Percentiles rank a stretch among this genome's conserved stretches.
Conservation (phyloP, 1,140 invertebrate species). For the Mylabris phalerata region DNA sequence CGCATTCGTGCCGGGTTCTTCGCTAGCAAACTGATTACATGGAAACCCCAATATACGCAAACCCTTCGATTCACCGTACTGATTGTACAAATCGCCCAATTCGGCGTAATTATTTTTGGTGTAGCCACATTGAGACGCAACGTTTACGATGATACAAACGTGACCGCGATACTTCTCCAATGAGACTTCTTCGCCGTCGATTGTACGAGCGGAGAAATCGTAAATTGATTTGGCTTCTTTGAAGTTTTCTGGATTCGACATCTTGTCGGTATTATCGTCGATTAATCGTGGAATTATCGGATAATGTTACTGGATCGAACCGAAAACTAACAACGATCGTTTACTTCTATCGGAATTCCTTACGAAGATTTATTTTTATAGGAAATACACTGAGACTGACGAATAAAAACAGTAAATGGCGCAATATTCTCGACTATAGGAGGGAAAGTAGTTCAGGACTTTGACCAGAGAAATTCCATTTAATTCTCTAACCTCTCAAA, state of each 20-base stretch:
- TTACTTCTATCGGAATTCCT: neutral
- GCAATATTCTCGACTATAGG: too few relatives aligned
- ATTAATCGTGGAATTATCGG: slow-evolving; percentile 7
- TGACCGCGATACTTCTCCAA: slow-evolving; percentile 65
- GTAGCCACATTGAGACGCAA: slow-evolving; percentile 78
- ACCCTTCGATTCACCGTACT: slow-evolving; percentile 57
- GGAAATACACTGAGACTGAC: too few relatives aligned
- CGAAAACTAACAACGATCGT: slow-evolving; percentile 13
- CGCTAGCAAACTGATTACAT: slow-evolving; percentile 83
- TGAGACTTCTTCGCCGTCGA: slow-evolving; percentile 62
- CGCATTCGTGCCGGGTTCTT: slow-evolving; percentile 66
- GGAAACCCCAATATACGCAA: slow-evolving; percentile 82
- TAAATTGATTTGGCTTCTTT: slow-evolving; percentile 62
- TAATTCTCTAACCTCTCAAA: too few relatives aligned
- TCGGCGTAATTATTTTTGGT: slow-evolving; percentile 74
- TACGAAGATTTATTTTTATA: too few relatives aligned
- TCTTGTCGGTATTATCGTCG: neutral
- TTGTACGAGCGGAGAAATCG: slow-evolving; percentile 67
- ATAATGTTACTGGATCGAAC: slow-evolving; percentile 16
- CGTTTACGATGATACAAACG: slow-evolving; percentile 75
- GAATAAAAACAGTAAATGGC: too few relatives aligned
- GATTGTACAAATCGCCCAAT: slow-evolving; percentile 65
- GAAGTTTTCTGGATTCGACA: slow-evolving; percentile 42
- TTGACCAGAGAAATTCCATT: too few relatives aligned
- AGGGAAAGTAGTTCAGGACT: too few relatives aligned